A percentile compares a stretch with the other conserved stretches of the same genome.
Conservation (phyloP, 2,888 invertebrate species). For the Heteropelma amictum region DNA sequence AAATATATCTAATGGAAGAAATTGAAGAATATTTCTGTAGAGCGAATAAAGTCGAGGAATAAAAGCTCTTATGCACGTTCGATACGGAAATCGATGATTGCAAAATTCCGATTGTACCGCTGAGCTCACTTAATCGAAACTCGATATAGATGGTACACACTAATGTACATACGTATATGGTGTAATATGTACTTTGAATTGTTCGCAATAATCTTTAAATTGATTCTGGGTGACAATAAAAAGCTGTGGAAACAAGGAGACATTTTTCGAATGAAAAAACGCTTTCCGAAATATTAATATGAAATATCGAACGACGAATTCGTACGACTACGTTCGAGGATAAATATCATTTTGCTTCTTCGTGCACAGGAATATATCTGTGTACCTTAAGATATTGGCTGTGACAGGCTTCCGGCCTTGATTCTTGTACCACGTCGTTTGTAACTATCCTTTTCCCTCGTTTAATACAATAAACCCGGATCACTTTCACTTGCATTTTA, state of each 20-base stretch:
- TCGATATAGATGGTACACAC: background rate
- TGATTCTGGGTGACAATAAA: no score
- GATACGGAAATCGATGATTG: conserved; percentile 44
- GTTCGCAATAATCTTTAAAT: conserved; percentile 5
- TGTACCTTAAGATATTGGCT: conserved; percentile 10
- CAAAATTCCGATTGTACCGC: conserved; percentile 26
- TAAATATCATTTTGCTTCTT: conserved; percentile 22
- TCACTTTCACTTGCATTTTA: conserved; percentile 46
- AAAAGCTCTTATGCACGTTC: conserved; percentile 37
- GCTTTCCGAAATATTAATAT: background rate
- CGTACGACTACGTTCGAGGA: conserved; percentile 23
- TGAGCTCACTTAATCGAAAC: conserved; percentile 10
- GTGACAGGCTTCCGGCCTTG: conserved; percentile 52
- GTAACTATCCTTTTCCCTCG: background rate
- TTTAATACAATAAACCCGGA: conserved; percentile 45
- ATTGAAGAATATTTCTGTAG: conserved; percentile 50
- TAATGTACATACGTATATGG: background rate
- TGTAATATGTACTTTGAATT: conserved; percentile 3
- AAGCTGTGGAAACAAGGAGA: no score
- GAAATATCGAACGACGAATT: conserved; percentile 32
- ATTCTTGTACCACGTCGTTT: conserved; percentile 25
- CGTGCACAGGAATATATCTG: background rate
- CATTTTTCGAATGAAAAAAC: background rate
- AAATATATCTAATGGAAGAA: conserved; percentile 42
- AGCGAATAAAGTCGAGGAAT: conserved; percentile 36